Evolutionary conservation across 2,888 invertebrate genomes (phyloP), one percentile per base, ranked within the genome.

Genomic region (Epicampocera succincta): DNA sequence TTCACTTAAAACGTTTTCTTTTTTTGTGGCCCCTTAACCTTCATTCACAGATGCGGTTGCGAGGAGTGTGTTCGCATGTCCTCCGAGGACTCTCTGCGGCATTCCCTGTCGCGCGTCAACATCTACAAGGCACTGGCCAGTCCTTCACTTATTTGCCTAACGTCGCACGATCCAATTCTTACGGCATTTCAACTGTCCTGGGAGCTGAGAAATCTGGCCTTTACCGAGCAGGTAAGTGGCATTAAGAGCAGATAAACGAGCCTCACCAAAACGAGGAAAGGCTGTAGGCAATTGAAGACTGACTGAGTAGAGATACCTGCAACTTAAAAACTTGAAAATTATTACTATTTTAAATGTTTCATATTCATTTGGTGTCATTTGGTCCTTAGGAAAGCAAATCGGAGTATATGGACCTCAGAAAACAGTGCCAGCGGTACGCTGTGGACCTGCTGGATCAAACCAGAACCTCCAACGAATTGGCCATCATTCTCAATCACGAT

Each of bases 181-280:
- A 98, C 98, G 0, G 97, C 99, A 15, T 99, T 99, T 89, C 96
- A 98, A 90, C 92, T 99, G 58, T 97, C 98, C 73, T 98, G 98
- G 97, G 99, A 99, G 87, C 92, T 99, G 29, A 93, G 97, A 84
- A 95, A 96, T 87, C 93, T 99, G 84, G 96, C 97, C 3, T 95
- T 96, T 87, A 94, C 98, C 68, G 99, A 98, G 90, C 97, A 96
- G 89, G 92, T 92, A 86, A 87, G 85, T 65, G 9, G 48, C 33
- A 33, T 33, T 9, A 33, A 15, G 25, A 44, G 69, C 21, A 29
- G 17, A 17, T 29, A 15, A 60, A 38, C 12, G 19, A 50, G 12
- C 21, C n/a, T n/a, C n/a, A n/a, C n/a, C n/a, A n/a, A n/a, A n/a
- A n/a, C n/a, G n/a, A n/a, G n/a, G n/a, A n/a, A n/a, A n/a, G n/a